A percentile compares a stretch with the other conserved stretches of the same genome.
Evolutionary conservation across 2,888 invertebrate genomes (phyloP).

Genomic region (Raillietiella orientalis): DNA sequence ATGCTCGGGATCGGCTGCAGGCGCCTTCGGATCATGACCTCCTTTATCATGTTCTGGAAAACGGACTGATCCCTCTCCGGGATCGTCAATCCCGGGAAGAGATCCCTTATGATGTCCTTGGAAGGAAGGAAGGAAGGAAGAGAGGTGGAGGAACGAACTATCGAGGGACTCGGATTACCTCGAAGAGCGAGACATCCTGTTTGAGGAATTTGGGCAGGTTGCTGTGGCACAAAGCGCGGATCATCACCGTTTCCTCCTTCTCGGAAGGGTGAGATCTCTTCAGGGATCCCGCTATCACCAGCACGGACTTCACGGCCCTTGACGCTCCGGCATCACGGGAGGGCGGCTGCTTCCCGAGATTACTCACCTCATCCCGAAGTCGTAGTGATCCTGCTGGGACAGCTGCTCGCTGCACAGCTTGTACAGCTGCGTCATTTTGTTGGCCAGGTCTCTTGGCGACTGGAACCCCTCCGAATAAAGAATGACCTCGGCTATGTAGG

Average conservation of each 20-base stretch:
- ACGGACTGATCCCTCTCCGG: conserved; percentile 44
- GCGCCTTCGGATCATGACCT: conserved; percentile 17
- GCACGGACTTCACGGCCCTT: conserved; percentile 22
- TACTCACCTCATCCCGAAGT: conserved; percentile 41
- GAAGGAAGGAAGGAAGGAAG: conserved; percentile 6
- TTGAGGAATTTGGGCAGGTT: conserved; percentile 64
- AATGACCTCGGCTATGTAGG: conserved; percentile 60
- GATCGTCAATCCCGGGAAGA: conserved; percentile 49
- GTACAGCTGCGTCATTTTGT: conserved; percentile 78
- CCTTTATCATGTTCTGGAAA: conserved; percentile 23
- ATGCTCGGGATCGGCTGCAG: conserved; percentile 31
- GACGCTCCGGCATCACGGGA: too few relatives aligned
- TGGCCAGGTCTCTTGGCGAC: conserved; percentile 48
- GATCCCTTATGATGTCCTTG: conserved; percentile 58
- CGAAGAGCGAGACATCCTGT: conserved; percentile 49
- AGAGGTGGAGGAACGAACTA: background rate
- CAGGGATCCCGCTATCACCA: conserved; percentile 67
- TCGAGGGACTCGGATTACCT: conserved; percentile 12
- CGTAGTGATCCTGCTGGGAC: conserved; percentile 70
- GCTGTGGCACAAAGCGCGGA: conserved; percentile 55
- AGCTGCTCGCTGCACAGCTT: conserved; percentile 65
- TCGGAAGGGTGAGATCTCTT: conserved; percentile 56
- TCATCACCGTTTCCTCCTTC: conserved; percentile 45
- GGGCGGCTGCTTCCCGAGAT: too few relatives aligned
- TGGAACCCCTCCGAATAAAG: conserved; percentile 79